phyloP scores from a whole-genome alignment of 2,888 invertebrate genomes.

The Lagria hirta region DNA sequence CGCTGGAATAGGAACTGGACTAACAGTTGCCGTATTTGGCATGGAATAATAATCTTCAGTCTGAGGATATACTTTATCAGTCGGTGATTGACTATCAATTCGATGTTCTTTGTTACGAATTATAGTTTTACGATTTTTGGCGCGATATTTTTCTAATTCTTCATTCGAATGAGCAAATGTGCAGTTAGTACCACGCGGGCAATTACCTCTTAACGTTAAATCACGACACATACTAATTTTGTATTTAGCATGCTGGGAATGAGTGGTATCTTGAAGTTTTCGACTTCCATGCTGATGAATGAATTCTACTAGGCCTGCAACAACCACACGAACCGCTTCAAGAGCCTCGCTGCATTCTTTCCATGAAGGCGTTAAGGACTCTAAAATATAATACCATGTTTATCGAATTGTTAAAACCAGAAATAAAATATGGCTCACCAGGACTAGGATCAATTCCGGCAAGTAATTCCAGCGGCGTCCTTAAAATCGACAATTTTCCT shows the following conservation, averaged over 20 bases:
- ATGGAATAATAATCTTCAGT: conserved; percentile 48
- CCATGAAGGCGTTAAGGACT: conserved; percentile 65
- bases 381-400: conserved; percentile 54
- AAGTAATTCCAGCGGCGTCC: conserved; percentile 79
- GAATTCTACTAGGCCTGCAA: conserved; percentile 76
- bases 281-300: conserved; percentile 73
- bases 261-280: conserved; percentile 62
- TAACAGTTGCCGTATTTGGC: conserved; percentile 38
- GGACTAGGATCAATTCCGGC: conserved; percentile 85
- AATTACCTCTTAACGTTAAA: conserved; percentile 73
- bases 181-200: conserved; percentile 84
- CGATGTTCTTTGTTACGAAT: conserved; percentile 46
- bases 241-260: conserved; percentile 71
- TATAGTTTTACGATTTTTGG: conserved; percentile 64
- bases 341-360: conserved; percentile 66
- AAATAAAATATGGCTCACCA: conserved; percentile 57
- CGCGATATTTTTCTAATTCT: conserved; percentile 79
- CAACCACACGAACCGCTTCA: conserved; percentile 69
- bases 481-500: conserved; percentile 73
- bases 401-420: conserved; percentile 1
- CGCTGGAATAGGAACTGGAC: conserved; percentile 46
- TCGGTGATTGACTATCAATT: conserved; percentile 48
- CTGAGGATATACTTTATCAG: conserved; percentile 43
- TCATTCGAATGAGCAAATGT: conserved; percentile 92
- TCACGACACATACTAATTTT: conserved; percentile 92